Evolutionary conservation across 2,888 invertebrate species (phyloP).

Genomic region (Cephus nigrinus): DNA sequence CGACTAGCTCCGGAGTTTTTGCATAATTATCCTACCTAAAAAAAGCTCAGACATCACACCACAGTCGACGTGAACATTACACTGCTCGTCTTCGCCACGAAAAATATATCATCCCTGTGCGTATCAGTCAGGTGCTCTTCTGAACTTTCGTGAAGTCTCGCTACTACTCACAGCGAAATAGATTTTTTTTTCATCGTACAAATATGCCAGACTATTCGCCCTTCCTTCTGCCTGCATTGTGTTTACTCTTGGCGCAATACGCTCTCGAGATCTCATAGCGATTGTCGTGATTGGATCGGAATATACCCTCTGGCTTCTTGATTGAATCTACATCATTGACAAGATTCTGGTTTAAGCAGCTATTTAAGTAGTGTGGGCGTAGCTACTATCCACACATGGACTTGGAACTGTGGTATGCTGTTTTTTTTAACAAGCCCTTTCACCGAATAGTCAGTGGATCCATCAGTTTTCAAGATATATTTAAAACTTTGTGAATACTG

Average conservation of each 20-base stretch:
- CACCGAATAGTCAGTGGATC: neutral
- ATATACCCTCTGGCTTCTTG: constrained; percentile 13
- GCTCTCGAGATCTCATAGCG: constrained; percentile 12
- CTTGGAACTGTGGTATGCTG: constrained; percentile 19
- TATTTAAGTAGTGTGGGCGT: constrained; percentile 23
- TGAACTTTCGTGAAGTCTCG: too few species aligned
- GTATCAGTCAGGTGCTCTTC: too few species aligned
- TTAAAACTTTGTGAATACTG: too few species aligned
- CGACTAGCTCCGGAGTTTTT: constrained; percentile 10
- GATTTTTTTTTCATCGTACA: constrained; percentile 24
- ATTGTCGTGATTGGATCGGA: constrained; percentile 21
- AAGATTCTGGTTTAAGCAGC: constrained; percentile 11
- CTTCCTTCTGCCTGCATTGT: neutral
- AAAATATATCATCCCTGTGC: too few species aligned
- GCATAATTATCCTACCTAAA: constrained; percentile 18
- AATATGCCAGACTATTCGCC: constrained; percentile 39
- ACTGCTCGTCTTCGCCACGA: too few species aligned
- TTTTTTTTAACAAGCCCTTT: constrained; percentile 9
- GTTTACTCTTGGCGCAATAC: neutral
- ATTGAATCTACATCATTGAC: constrained; percentile 8
- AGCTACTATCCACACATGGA: constrained; percentile 22
- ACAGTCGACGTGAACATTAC: too few species aligned
- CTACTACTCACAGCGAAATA: too few species aligned
- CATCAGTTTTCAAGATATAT: neutral
- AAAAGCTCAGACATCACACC: neutral